phyloP scores from a whole-genome alignment of 1,140 invertebrate genomes.

The Helicoverpa zea region DNA sequence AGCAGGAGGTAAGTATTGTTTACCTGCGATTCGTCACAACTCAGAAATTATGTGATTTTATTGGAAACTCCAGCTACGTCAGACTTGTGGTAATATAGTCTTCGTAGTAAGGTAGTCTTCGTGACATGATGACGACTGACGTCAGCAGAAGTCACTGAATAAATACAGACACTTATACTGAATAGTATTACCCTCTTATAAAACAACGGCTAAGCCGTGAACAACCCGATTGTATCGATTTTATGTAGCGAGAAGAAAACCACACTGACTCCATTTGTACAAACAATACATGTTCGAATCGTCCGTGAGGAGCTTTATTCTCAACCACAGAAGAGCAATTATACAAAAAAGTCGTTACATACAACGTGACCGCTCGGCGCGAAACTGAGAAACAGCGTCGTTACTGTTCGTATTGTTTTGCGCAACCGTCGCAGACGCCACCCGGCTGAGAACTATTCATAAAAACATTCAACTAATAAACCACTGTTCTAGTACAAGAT shows the following conservation, averaged over 20 bases:
- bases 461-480: not conserved
- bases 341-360: conserved; percentile 33
- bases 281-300: not conserved
- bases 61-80: not conserved
- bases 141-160: no score
- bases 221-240: not conserved
- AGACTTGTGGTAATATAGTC: not conserved
- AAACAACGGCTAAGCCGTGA: not conserved
- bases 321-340: not conserved
- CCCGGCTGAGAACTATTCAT: not conserved
- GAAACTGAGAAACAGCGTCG: conserved; percentile 35
- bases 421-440: conserved; percentile 16
- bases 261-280: not conserved
- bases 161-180: not conserved
- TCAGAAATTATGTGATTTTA: not conserved
- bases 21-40: conserved; percentile 17
- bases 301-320: not conserved
- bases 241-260: not conserved
- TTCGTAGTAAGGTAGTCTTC: not conserved
- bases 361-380: conserved; percentile 27
- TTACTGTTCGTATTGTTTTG: conserved; percentile 27
- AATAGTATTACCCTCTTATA: not conserved
- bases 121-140: not conserved
- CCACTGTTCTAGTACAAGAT: not conserved
- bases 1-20: conserved; percentile 5